These are phyloP conservation scores for Phania funesta DNA, from an alignment of 2,888 invertebrate species.

Conservation along the genomic window DNA sequence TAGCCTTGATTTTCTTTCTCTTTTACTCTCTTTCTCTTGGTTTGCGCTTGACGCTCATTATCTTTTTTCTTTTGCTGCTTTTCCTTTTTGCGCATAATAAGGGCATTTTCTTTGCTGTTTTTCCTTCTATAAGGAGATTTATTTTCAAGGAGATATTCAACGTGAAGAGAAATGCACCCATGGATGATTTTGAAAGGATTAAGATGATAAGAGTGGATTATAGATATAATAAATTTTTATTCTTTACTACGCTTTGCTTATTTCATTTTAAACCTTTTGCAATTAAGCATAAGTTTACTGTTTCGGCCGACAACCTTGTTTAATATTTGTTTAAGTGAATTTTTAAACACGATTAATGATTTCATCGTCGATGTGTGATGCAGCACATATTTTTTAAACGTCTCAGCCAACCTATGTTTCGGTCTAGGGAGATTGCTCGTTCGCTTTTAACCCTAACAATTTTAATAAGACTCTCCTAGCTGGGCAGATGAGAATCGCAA, in stretches of 20 bases:
- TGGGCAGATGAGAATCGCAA: too few relatives aligned
- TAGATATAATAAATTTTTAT: conserved; percentile 39
- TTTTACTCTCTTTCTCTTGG: neutral
- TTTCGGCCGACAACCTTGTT: too few relatives aligned
- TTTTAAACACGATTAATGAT: too few relatives aligned
- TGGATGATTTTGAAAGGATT: conserved; percentile 59
- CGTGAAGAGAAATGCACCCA: conserved; percentile 35
- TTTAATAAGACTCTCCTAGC: too few relatives aligned
- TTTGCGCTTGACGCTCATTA: neutral
- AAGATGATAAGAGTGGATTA: conserved; percentile 56
- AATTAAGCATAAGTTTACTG: neutral
- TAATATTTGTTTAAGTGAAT: too few relatives aligned
- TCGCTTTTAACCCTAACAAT: too few relatives aligned
- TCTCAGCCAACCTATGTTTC: too few relatives aligned
- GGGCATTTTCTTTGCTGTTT: conserved; percentile 25
- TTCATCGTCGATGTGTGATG: too few relatives aligned
- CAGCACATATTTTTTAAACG: too few relatives aligned
- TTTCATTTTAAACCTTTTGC: neutral
- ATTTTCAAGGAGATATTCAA: conserved; percentile 14
- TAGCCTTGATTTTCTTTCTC: conserved; percentile 9
- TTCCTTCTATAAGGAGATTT: neutral
- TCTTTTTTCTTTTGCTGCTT: neutral
- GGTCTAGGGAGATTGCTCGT: too few relatives aligned
- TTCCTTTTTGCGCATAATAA: conserved; percentile 53
- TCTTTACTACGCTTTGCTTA: conserved; percentile 1